phyloP scores from a whole-genome alignment of 2,888 invertebrate genomes.

The Cordylochernes scorpioides region DNA sequence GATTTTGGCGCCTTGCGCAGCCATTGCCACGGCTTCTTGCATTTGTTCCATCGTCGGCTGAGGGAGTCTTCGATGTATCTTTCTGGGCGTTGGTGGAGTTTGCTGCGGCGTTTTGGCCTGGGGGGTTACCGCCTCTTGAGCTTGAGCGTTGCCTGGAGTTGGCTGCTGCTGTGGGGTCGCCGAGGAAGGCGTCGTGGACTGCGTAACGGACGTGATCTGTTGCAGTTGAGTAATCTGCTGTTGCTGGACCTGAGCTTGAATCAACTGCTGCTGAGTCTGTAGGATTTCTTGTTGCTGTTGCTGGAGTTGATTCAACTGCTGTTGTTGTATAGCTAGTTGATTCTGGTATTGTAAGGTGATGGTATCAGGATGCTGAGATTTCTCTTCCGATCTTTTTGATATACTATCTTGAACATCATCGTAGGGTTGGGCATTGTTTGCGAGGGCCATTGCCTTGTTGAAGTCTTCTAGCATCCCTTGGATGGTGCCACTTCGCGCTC shows the following conservation, averaged over 20 bases:
- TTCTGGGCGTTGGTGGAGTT: constrained; percentile 5
- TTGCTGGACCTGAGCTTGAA: constrained; percentile 7
- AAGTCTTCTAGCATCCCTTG: constrained; percentile 16
- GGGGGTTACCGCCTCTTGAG: constrained; percentile 1
- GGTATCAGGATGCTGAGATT: neutral
- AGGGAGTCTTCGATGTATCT: constrained; percentile 14
- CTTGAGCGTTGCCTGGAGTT: too few species aligned
- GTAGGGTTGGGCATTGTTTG: constrained; percentile 5
- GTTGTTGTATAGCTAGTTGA: constrained; percentile 8
- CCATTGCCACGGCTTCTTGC: constrained; percentile 13
- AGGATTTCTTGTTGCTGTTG: constrained; percentile 8
- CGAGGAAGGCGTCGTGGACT: constrained; percentile 6
- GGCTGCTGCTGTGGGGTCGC: constrained; percentile 17
- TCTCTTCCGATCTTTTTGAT: too few species aligned
- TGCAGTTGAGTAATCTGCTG: constrained; percentile 5
- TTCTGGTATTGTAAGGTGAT: constrained; percentile 2
- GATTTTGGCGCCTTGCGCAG: constrained; percentile 13
- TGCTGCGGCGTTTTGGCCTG: constrained; percentile 2
- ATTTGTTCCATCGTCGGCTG: constrained; percentile 15
- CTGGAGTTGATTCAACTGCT: constrained; percentile 10
- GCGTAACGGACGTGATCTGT: too few species aligned
- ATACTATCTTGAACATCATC: neutral
- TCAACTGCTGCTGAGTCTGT: constrained; percentile 12
- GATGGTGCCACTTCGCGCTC: constrained; percentile 15
- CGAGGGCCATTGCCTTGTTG: constrained; percentile 13